Evolutionary conservation across 2,888 invertebrate species (phyloP).

Genomic region (Thereva unica): DNA sequence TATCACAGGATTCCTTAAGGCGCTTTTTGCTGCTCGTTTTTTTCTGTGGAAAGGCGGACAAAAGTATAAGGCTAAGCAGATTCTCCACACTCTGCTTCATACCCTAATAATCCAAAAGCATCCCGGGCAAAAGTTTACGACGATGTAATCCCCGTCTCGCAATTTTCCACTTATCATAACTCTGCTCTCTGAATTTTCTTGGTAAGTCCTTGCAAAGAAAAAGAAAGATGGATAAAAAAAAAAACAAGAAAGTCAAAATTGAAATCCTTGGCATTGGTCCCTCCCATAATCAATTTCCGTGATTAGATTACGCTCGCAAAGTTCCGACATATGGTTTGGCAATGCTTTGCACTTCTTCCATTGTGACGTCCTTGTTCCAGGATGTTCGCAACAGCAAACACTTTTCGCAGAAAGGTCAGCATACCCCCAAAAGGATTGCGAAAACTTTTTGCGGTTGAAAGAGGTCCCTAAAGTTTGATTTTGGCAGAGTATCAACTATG

Average conservation of each 20-base stretch:
- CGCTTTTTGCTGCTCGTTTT: too few relatives aligned
- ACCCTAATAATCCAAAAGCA: neutral
- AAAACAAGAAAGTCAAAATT: conserved; percentile 30
- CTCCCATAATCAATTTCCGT: conserved; percentile 51
- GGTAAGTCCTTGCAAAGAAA: too few relatives aligned
- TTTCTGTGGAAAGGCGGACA: too few relatives aligned
- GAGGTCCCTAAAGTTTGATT: conserved; percentile 32
- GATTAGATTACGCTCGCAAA: conserved; percentile 51
- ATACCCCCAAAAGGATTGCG: conserved; percentile 31
- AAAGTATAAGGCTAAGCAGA: too few relatives aligned
- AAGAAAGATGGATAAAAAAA: neutral
- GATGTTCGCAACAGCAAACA: conserved; percentile 36
- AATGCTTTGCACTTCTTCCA: conserved; percentile 41
- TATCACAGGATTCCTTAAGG: too few relatives aligned
- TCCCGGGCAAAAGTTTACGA: neutral
- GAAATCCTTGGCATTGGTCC: conserved; percentile 34
- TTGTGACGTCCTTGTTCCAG: conserved; percentile 30
- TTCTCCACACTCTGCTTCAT: neutral
- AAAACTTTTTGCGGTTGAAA: conserved; percentile 35
- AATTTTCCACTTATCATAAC: conserved; percentile 35
- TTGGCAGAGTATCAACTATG: conserved; percentile 31
- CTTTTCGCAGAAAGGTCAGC: conserved; percentile 35
- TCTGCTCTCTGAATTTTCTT: conserved; percentile 7
- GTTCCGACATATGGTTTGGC: conserved; percentile 52
- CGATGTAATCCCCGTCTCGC: conserved; percentile 8